Evolutionary conservation across 2,888 invertebrate genomes (phyloP).

Genomic region (Sinohyriopsis cumingii): DNA sequence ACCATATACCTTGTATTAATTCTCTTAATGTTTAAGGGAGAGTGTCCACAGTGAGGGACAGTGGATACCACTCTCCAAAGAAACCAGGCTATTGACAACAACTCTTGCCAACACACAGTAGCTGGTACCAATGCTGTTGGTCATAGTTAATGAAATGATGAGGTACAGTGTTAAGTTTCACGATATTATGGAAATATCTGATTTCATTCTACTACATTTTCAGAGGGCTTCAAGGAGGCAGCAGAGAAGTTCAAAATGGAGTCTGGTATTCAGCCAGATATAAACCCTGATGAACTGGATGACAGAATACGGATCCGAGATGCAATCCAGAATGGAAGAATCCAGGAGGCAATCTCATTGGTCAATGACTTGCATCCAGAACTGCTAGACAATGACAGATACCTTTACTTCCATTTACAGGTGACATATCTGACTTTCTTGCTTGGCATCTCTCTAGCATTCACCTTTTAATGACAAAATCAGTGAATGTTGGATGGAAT

Average conservation of each 20-base stretch:
- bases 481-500: neutral
- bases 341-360: constrained; percentile 92
- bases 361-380: constrained; percentile 96
- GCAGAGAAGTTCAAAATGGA: constrained; percentile 97
- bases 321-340: constrained; percentile 92
- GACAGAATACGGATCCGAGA: constrained; percentile 85
- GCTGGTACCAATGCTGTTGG: too few species aligned
- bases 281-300: constrained; percentile 88
- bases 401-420: constrained; percentile 95
- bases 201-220: neutral
- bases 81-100: too few species aligned
- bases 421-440: constrained; percentile 71
- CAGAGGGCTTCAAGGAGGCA: constrained; percentile 84
- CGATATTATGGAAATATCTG: too few species aligned
- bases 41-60: too few species aligned
- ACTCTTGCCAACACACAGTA: too few species aligned
- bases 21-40: too few species aligned
- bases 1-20: too few species aligned
- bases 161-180: too few species aligned
- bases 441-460: too few species aligned
- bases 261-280: constrained; percentile 86
- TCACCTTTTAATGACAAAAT: too few species aligned
- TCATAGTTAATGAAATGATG: too few species aligned
- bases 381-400: constrained; percentile 93
- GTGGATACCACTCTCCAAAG: too few species aligned